These are phyloP conservation scores for Pachyseris speciosa DNA, from an alignment of 64 coral and sea anemone species.

Conservation along the genomic window DNA sequence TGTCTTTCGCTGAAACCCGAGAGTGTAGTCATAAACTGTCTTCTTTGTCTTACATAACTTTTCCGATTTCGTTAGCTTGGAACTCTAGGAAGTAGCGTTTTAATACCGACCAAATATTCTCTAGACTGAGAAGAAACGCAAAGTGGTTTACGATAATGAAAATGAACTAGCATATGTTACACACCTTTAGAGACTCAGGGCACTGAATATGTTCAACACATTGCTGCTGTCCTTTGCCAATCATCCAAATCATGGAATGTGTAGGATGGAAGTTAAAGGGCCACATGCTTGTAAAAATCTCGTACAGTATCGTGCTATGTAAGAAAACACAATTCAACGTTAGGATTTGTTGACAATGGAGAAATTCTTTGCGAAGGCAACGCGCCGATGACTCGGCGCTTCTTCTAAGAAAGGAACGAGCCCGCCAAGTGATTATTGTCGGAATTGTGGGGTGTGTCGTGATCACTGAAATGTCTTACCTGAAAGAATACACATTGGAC, in stretches of 20 bases:
- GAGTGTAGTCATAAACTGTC: too few relatives aligned
- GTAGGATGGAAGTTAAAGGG: conserved; percentile 76
- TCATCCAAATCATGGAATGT: conserved; percentile 96
- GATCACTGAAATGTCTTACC: conserved; percentile 43
- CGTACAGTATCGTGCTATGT: conserved; percentile 91
- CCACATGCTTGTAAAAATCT: conserved; percentile 88
- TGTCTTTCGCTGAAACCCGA: too few relatives aligned
- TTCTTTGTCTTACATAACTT: too few relatives aligned
- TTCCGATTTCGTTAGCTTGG: too few relatives aligned
- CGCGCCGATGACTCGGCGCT: too few relatives aligned
- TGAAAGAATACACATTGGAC: conserved; percentile 89
- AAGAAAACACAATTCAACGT: neutral
- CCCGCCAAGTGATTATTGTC: neutral
- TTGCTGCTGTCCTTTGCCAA: conserved; percentile 90
- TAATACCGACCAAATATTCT: too few relatives aligned
- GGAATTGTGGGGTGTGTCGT: neutral
- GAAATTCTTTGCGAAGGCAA: too few relatives aligned
- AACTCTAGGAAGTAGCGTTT: too few relatives aligned
- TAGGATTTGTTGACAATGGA: neutral
- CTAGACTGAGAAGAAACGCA: too few relatives aligned
- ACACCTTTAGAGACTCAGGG: conserved; percentile 92
- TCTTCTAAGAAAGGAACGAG: too few relatives aligned
- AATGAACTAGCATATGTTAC: too few relatives aligned
- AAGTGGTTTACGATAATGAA: too few relatives aligned
- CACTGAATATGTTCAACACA: conserved; percentile 75